Evolutionary conservation across 2,113 vertebrate species (phyloP).

Genomic region (Halcyon senegalensis): DNA sequence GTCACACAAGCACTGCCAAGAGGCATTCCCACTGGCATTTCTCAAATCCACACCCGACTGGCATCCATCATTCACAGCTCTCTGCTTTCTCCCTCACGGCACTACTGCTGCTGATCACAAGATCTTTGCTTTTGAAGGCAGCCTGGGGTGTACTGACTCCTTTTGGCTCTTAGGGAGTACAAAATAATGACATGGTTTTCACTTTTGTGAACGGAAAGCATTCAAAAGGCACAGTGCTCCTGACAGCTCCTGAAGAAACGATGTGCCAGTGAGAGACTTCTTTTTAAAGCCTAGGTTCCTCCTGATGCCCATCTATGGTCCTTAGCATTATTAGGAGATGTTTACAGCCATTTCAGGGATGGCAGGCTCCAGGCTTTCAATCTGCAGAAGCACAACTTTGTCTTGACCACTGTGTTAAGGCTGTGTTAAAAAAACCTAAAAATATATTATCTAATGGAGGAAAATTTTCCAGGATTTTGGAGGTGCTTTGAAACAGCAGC

Average conservation of each 20-base stretch:
- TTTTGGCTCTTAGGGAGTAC: conserved; percentile 42
- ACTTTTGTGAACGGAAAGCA: neutral
- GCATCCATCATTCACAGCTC: neutral
- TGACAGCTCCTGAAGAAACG: neutral
- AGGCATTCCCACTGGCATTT: neutral
- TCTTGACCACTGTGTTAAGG: neutral
- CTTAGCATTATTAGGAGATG: neutral
- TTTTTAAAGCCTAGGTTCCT: neutral
- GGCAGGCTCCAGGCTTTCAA: neutral
- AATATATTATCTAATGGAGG: neutral
- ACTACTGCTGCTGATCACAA: neutral
- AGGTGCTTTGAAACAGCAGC: neutral
- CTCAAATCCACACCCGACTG: neutral
- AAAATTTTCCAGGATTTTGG: neutral
- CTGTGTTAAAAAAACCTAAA: neutral
- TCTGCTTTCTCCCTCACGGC: neutral
- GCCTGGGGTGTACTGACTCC: neutral
- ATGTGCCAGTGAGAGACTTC: neutral
- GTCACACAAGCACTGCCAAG: neutral
- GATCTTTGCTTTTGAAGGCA: conserved; percentile 14
- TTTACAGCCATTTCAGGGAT: neutral
- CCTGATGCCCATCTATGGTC: neutral
- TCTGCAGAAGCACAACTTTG: neutral
- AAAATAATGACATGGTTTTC: neutral
- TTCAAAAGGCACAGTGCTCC: neutral